Conservation (phyloP, 2,888 invertebrate genomes). For the Eupithecia abbreviata region DNA sequence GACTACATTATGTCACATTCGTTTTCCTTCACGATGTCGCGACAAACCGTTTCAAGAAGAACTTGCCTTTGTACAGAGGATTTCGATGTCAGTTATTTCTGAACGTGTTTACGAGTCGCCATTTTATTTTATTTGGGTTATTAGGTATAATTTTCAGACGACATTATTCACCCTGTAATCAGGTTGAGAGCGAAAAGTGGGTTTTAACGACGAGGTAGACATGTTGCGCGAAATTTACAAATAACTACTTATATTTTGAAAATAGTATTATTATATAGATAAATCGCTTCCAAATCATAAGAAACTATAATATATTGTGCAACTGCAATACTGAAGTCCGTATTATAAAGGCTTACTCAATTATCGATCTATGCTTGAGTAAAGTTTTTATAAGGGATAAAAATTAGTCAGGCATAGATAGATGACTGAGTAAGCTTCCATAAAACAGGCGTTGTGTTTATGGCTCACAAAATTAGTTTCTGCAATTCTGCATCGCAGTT, state of each 20-base stretch:
- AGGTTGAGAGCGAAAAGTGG: constrained; percentile 27
- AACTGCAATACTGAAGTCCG: too few relatives aligned
- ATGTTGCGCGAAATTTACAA: constrained; percentile 16
- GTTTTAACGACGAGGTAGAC: neutral
- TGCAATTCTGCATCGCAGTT: neutral
- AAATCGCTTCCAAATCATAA: neutral
- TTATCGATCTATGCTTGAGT: too few relatives aligned
- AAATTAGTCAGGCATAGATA: too few relatives aligned
- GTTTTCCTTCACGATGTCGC: constrained; percentile 17
- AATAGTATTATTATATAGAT: neutral
- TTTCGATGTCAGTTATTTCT: constrained; percentile 26
- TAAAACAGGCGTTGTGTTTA: too few relatives aligned
- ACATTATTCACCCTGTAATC: constrained; percentile 26
- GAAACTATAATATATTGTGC: too few relatives aligned
- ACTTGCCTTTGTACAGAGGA: constrained; percentile 27
- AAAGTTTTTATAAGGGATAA: too few relatives aligned
- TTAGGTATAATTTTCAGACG: constrained; percentile 25
- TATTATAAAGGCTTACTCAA: too few relatives aligned
- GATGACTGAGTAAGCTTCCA: too few relatives aligned
- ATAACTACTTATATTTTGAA: neutral
- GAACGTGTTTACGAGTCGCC: constrained; percentile 28
- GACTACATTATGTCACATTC: constrained; percentile 13
- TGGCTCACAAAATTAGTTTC: neutral
- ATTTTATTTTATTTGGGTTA: constrained; percentile 36
- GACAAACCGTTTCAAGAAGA: neutral